Evolutionary conservation across 2,888 invertebrate species (phyloP), one percentile per base, ranked within the genome.

Genomic region (Aporophyla lueneburgensis): DNA sequence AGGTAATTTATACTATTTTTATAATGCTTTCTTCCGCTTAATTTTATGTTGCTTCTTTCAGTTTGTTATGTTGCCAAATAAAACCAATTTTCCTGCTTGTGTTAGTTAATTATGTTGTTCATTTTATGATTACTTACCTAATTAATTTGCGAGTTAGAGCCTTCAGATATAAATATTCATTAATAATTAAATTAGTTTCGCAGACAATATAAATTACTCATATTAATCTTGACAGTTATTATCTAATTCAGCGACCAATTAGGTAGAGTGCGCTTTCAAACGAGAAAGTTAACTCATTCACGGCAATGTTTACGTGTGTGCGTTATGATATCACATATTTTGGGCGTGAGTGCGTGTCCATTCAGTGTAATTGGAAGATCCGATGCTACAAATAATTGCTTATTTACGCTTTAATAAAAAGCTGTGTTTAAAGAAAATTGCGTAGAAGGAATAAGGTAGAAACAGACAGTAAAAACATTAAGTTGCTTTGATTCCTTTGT

Each of bases 311-410:
- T 78, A 73, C 68, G 61, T 74, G 81, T 83, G 84, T 84, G 84
- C 71, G 74, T 68, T 62, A 67, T 65, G 81, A 67, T 83, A 83
- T 72, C 78, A 69, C 73, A 68, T 78, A 75, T 80, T 87, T 84
- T 63, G 74, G 78, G 61, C 77, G 62, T 72, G 82, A 78, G 76
- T 80, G 87, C 82, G 87, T 85, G 81, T 78, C 84, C 85, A 83
- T 86, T 85, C 83, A 81, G 70, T 77, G 66, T 87, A 87, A 89
- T 87, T 86, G 79, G 78, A 80, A 83, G 86, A 84, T 78, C 66
- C 75, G 69, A 78, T 80, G 80, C 62, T 49, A 71, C 56, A 69
- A 78, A 80, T 85, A 86, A 88, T 88, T 88, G 82, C 85, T 88
- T 87, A 78, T 82, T 89, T 81, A 83, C 68, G 33, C 33, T 84